A percentile compares a stretch with the other conserved stretches of the same genome.
Conservation (phyloP, 2,888 invertebrate species). For the Malacosoma neustria region DNA sequence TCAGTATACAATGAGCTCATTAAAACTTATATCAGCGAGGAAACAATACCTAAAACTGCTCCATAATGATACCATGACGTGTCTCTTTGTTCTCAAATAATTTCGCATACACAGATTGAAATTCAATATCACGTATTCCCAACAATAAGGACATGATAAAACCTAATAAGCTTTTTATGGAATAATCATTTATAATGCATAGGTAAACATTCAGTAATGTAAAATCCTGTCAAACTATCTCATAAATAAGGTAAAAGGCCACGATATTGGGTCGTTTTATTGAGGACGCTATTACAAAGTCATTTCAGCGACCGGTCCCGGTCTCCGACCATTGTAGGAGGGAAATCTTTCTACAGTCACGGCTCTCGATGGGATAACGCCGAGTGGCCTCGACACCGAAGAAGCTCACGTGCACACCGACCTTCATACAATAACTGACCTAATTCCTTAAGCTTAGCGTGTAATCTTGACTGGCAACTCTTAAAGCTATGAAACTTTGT, state of each 20-base stretch:
- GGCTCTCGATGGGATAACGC: constrained; percentile 74
- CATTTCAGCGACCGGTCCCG: constrained; percentile 60
- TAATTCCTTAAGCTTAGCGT: constrained; percentile 47
- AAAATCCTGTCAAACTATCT: constrained; percentile 30
- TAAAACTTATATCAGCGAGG: constrained; percentile 44
- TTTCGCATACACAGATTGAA: neutral
- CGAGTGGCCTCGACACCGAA: constrained; percentile 36
- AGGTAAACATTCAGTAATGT: constrained; percentile 25
- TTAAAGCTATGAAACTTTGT: constrained; percentile 75
- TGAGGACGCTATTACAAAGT: constrained; percentile 68
- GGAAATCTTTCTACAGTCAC: constrained; percentile 75
- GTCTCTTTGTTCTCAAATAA: constrained; percentile 8
- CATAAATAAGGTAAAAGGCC: constrained; percentile 55
- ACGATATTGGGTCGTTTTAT: constrained; percentile 61
- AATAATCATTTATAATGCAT: neutral
- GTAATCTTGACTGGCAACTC: constrained; percentile 49
- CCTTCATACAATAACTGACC: constrained; percentile 51
- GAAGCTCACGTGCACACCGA: constrained; percentile 34
- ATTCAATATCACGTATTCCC: neutral
- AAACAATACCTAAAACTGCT: constrained; percentile 22
- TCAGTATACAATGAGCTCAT: constrained; percentile 40
- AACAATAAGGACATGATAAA: neutral
- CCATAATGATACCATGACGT: constrained; percentile 32
- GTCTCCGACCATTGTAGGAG: constrained; percentile 70
- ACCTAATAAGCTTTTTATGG: neutral